Conservation (phyloP, 1,140 invertebrate species). For the Trichonephila inaurata region DNA sequence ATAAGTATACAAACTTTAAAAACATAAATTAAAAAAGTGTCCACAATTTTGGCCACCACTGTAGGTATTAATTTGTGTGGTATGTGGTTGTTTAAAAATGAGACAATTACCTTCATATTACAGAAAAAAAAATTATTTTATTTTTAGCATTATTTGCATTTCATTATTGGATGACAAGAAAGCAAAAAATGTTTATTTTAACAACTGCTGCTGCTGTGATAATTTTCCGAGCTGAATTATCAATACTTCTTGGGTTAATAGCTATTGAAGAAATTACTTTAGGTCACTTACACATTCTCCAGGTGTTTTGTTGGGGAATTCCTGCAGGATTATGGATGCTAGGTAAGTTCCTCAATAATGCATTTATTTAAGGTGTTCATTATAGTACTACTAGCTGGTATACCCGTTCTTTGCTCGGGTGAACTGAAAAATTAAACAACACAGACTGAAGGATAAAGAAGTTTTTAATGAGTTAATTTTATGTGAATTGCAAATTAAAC, state of each 20-base stretch:
- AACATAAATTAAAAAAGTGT: too few relatives aligned
- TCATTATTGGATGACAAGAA: constrained; percentile 90
- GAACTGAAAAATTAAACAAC: too few relatives aligned
- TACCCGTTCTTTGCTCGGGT: too few relatives aligned
- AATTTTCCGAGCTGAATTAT: constrained; percentile 94
- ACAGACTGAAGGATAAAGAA: too few relatives aligned
- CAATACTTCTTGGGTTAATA: constrained; percentile 92
- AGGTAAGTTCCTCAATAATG: constrained; percentile 78
- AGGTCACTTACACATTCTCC: constrained; percentile 81
- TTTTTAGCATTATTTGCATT: constrained; percentile 92
- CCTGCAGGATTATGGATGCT: constrained; percentile 86
- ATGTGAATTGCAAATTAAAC: too few relatives aligned
- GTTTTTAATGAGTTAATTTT: too few relatives aligned
- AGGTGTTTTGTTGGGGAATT: constrained; percentile 79
- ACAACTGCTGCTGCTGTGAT: constrained; percentile 92
- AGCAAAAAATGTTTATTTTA: constrained; percentile 89
- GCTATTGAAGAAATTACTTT: constrained; percentile 88
- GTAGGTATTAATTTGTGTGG: too few relatives aligned
- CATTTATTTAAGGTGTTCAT: too few relatives aligned
- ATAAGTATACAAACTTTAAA: too few relatives aligned
- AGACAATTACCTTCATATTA: background rate
- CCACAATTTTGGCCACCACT: too few relatives aligned
- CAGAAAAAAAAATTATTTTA: constrained; percentile 65
- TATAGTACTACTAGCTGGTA: too few relatives aligned
- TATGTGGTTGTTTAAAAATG: too few relatives aligned